These are phyloP conservation scores for Acanthiza pusilla DNA, from an alignment of 2,797 vertebrate genomes.

Conservation along the genomic window DNA sequence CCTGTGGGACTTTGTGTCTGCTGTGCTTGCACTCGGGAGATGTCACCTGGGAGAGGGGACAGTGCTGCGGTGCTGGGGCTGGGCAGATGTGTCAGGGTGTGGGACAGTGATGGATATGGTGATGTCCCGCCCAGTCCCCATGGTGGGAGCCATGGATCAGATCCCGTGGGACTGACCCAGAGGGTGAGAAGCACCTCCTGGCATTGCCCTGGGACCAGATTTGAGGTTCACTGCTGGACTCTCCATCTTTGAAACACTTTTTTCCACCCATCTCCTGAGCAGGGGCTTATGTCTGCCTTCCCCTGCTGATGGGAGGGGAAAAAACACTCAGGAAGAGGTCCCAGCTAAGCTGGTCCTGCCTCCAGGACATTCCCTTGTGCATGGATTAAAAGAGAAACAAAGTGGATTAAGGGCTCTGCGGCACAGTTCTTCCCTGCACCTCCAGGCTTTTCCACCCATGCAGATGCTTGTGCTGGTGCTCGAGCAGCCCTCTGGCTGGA, in stretches of 20 bases:
- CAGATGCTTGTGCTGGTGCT: neutral
- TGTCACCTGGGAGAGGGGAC: neutral
- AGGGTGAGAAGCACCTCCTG: fast-evolving
- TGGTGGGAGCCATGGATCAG: neutral
- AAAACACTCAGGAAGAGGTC: neutral
- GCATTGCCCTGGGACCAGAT: neutral
- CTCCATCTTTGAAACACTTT: fast-evolving
- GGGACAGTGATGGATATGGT: neutral
- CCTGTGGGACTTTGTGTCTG: neutral
- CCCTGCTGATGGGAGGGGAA: neutral
- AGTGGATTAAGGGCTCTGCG: neutral
- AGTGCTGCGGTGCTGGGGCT: neutral
- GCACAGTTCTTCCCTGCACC: neutral
- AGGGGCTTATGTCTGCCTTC: fast-evolving
- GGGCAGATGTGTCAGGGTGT: neutral
- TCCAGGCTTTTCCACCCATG: neutral
- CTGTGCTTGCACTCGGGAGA: neutral
- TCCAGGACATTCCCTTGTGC: neutral
- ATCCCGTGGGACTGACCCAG: fast-evolving
- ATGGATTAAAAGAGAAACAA: neutral
- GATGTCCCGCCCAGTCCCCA: neutral
- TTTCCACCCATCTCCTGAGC: neutral
- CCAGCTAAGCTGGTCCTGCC: neutral
- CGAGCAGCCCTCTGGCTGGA: neutral
- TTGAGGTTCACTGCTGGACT: neutral